Conservation (phyloP, 2,113 vertebrate genomes). For the Eonycteris spelaea region DNA sequence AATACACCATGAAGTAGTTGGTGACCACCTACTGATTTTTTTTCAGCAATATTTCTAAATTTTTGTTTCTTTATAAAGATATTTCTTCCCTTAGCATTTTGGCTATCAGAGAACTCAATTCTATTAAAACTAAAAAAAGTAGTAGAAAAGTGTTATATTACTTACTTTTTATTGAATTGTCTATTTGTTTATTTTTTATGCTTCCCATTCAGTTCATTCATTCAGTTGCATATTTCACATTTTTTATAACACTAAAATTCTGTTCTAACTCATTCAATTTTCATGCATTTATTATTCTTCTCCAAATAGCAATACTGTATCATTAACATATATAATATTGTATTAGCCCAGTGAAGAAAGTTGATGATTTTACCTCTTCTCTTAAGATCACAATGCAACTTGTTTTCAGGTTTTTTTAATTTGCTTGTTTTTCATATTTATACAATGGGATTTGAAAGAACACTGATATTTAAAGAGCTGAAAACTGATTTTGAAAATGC, state of each 20-base stretch:
- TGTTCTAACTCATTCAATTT: background rate
- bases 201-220: background rate
- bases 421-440: conserved; percentile 26
- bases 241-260: conserved; percentile 8
- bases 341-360: background rate
- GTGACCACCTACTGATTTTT: conserved; percentile 39
- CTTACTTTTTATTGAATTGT: conserved; percentile 5
- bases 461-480: background rate
- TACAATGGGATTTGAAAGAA: conserved; percentile 22
- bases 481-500: background rate
- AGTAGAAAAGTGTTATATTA: background rate
- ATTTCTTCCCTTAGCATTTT: conserved; percentile 9
- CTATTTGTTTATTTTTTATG: conserved; percentile 30
- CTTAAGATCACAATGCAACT: background rate
- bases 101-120: conserved; percentile 9
- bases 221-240: background rate
- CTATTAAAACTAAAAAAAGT: conserved; percentile 40
- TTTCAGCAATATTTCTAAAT: conserved; percentile 38
- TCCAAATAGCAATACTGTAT: background rate
- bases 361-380: background rate
- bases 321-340: background rate
- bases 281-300: background rate
- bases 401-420: background rate
- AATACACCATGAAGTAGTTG: conserved; percentile 47
- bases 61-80: conserved; percentile 44